phyloP scores from a whole-genome alignment of 2,888 invertebrate genomes.

The Leptopterna dolabrata region DNA sequence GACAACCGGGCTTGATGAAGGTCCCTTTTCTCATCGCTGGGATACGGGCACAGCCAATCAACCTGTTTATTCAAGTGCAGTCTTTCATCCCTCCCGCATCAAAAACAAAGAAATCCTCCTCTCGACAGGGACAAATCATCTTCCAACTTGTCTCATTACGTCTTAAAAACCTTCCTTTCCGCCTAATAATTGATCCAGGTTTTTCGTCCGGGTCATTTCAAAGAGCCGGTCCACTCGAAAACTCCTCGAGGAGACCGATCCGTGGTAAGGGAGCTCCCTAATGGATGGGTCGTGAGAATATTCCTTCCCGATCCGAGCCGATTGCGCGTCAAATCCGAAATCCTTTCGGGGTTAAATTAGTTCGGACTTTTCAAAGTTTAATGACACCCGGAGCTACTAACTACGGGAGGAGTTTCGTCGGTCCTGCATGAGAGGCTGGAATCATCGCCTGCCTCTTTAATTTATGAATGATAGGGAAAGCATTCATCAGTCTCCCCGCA shows the following conservation, averaged over 20 bases:
- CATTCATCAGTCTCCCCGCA: background rate
- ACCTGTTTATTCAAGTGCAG: background rate
- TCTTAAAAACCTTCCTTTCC: background rate
- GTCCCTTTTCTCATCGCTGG: background rate
- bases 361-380: background rate
- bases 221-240: background rate
- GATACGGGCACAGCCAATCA: background rate
- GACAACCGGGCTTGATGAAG: background rate
- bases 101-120: background rate
- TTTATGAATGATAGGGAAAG: background rate
- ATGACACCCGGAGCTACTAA: background rate
- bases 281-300: conserved; percentile 14
- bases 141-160: conserved; percentile 7
- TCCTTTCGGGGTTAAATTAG: background rate
- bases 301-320: background rate
- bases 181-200: background rate
- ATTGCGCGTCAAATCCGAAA: conserved; percentile 16
- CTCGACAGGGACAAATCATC: background rate
- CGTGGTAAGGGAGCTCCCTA: background rate
- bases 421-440: background rate
- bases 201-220: background rate
- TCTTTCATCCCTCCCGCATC: background rate
- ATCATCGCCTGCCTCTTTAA: background rate
- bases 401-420: background rate
- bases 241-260: background rate